A percentile compares a stretch with the other conserved stretches of the same genome.
phyloP scores from a whole-genome alignment of 2,888 invertebrate species.

The Resseliella maxima region DNA sequence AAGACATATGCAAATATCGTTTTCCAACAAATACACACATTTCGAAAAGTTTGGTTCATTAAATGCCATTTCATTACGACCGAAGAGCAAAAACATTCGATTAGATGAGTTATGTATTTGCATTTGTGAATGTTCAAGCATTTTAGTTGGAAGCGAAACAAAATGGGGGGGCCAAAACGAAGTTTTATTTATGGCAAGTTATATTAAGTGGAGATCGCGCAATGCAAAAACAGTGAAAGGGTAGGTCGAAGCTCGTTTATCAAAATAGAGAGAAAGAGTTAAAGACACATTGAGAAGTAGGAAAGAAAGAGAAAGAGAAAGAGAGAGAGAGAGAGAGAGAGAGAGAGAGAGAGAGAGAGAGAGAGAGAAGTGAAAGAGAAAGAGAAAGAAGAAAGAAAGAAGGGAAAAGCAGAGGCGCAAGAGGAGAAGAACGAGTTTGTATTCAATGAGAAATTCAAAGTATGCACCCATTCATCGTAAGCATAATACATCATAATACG shows the following conservation, averaged over 20 bases:
- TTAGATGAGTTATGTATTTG: conserved; percentile 14
- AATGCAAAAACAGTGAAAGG: neutral
- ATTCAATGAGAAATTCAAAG: neutral
- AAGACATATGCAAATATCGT: conserved; percentile 27
- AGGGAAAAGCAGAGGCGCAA: too few species aligned
- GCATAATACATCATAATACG: neutral
- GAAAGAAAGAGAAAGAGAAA: too few species aligned
- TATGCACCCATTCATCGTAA: neutral
- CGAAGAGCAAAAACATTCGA: conserved; percentile 40
- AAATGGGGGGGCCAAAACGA: too few species aligned
- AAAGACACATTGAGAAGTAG: too few species aligned
- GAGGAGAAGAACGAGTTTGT: neutral
- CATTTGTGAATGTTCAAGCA: conserved; percentile 30
- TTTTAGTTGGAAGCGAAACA: neutral
- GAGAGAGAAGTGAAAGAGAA: too few species aligned
- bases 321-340: too few species aligned
- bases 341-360: too few species aligned
- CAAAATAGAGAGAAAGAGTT: too few species aligned
- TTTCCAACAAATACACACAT: neutral
- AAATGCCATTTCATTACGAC: conserved; percentile 31
- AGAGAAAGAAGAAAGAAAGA: too few species aligned
- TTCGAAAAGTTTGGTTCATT: conserved; percentile 17
- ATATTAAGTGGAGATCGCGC: neutral
- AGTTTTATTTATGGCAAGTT: conserved; percentile 40
- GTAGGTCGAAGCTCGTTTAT: conserved; percentile 44